Conservation (phyloP, 2,888 invertebrate genomes). For the Apamea anceps region DNA sequence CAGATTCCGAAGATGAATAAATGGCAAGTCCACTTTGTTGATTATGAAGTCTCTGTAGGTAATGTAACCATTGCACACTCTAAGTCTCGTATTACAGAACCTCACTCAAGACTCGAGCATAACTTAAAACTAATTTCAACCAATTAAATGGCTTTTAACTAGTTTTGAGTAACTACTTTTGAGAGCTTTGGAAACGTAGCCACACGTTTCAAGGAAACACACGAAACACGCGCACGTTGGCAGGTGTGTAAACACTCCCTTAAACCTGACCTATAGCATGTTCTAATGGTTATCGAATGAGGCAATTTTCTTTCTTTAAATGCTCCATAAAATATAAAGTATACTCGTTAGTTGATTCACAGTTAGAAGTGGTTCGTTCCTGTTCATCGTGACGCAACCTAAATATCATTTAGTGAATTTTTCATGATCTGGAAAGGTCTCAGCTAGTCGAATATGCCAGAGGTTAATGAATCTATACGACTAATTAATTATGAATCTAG, state of each 20-base stretch:
- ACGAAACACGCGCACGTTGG: not conserved
- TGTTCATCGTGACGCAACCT: conserved; percentile 44
- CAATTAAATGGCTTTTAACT: not conserved
- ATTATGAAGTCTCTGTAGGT: not conserved
- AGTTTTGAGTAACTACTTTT: not conserved
- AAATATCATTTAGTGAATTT: conserved; percentile 63
- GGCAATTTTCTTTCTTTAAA: conserved; percentile 32
- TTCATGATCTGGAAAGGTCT: conserved; percentile 56
- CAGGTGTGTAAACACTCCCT: conserved; percentile 22
- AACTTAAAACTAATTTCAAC: not conserved
- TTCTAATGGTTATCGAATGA: conserved; percentile 22
- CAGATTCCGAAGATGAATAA: not conserved
- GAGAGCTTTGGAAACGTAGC: too few species aligned
- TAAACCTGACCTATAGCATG: not conserved
- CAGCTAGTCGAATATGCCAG: conserved; percentile 42
- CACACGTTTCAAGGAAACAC: not conserved
- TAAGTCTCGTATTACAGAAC: too few species aligned
- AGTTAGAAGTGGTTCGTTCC: conserved; percentile 29
- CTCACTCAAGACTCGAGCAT: not conserved
- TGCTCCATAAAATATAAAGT: conserved; percentile 41
- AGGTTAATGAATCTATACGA: conserved; percentile 45
- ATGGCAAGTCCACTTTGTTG: not conserved
- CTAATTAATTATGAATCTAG: conserved; percentile 40
- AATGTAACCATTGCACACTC: not conserved
- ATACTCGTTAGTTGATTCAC: conserved; percentile 35